Evolutionary conservation across 2,888 invertebrate genomes (phyloP), one percentile per base, ranked within the genome.

Genomic region (Meganola albula): DNA sequence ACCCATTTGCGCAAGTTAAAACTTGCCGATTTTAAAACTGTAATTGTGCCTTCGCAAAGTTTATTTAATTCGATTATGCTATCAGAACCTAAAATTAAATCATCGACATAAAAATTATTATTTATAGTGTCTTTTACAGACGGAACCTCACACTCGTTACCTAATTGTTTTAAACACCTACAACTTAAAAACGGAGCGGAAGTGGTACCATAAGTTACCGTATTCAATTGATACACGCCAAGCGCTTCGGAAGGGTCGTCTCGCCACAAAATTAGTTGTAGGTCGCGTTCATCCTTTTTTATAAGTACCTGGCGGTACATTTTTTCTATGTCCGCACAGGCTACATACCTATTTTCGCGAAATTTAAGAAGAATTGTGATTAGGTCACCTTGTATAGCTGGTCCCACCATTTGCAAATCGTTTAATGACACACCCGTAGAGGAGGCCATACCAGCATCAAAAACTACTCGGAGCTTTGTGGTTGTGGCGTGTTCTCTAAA

Each of bases 331-430:
- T 23, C 23, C 4, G 23, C 23, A 23, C 23, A 23, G 2, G 23
- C 23, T 10, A 10, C 10, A 6, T 23, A 23, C 23, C 6, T 23
- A 23, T 10, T 8, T 21, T 21, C n/a, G n/a, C 21, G 7, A 21
- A 21, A 21, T 21, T 9, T 8, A 3, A 21, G 8, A n/a, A 23
- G 6, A 10, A 23, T 23, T 3, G 23, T 10, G 4, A 23, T 10
- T 3, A 23, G 23, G 10, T 23, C 23, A 10, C 23, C 23, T 23
- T 23, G 23, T 23, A 23, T 23, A 21, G 21, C n/a, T 21, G 7
- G 4, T 3, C 21, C 21, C 9, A 21, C 21, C 21, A 21, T 21
- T n/a, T 23, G 23, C 6, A 23, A 23, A 3, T 23, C 10, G 6
- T 23, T 23, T 10, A 23, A 10, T 5, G 23, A 23, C 5, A 23